Conservation (phyloP, 1,140 invertebrate genomes). For the Diabrotica undecimpunctata region DNA sequence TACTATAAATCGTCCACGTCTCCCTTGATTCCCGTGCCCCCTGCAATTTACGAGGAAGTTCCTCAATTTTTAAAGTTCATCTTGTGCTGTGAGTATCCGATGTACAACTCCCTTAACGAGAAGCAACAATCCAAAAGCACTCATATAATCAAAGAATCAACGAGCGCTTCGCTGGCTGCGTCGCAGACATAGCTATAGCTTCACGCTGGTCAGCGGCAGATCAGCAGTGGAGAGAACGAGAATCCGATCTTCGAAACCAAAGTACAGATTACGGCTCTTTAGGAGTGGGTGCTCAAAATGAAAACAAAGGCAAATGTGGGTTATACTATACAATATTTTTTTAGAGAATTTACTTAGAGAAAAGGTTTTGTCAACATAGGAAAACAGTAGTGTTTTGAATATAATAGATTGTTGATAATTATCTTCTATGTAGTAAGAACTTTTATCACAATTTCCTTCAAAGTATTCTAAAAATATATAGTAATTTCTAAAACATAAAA, state of each 20-base stretch:
- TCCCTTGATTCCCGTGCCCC: constrained; percentile 81
- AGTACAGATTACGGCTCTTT: constrained; percentile 19
- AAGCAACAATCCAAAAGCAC: constrained; percentile 55
- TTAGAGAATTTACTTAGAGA: too few relatives aligned
- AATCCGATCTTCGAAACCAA: constrained; percentile 15
- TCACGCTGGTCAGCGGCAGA: constrained; percentile 51
- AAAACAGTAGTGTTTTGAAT: too few relatives aligned
- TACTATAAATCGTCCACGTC: constrained; percentile 84
- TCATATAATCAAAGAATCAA: constrained; percentile 68
- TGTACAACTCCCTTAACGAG: constrained; percentile 73
- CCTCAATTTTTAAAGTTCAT: constrained; percentile 77
- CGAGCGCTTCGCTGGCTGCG: constrained; percentile 68
- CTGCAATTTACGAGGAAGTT: constrained; percentile 76
- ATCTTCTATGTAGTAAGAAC: too few relatives aligned
- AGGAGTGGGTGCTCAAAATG: too few relatives aligned
- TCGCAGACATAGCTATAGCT: constrained; percentile 69
- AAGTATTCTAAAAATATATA: too few relatives aligned
- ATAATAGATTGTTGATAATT: too few relatives aligned
- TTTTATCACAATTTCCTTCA: too few relatives aligned
- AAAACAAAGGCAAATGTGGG: too few relatives aligned
- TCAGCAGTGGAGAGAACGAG: constrained; percentile 25
- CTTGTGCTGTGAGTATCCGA: constrained; percentile 81
- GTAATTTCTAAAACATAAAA: too few relatives aligned
- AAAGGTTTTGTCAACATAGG: too few relatives aligned
- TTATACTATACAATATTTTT: too few relatives aligned